phyloP scores from a whole-genome alignment of 2,113 vertebrate species.

The Megaptera novaeangliae region DNA sequence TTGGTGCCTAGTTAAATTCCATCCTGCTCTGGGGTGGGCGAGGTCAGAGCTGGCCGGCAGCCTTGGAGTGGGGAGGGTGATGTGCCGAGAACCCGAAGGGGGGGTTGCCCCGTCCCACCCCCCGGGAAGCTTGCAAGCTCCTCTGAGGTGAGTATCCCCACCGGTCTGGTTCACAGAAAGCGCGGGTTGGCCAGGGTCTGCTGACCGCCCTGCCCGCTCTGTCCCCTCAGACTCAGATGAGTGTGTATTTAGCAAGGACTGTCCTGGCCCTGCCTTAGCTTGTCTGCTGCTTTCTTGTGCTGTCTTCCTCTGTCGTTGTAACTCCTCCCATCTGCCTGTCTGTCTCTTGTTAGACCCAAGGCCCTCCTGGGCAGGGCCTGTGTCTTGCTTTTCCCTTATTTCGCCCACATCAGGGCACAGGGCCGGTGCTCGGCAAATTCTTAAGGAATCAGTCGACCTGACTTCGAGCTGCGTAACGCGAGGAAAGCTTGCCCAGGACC shows the following conservation, averaged over 20 bases:
- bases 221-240: background rate
- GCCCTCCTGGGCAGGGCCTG: background rate
- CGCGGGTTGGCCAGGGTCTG: background rate
- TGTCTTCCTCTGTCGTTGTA: fast-evolving
- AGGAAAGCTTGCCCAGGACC: background rate
- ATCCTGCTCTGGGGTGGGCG: background rate
- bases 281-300: background rate
- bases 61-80: background rate
- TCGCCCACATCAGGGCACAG: background rate
- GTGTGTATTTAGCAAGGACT: background rate
- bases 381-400: background rate
- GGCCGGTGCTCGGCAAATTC: background rate
- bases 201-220: background rate
- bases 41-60: background rate
- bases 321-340: background rate
- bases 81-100: background rate
- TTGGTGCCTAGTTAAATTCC: background rate
- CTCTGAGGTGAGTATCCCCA: background rate
- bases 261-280: background rate
- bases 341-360: background rate
- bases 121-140: background rate
- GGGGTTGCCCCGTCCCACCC: background rate
- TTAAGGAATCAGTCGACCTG: background rate
- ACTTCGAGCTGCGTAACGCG: background rate
- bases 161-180: fast-evolving